Evolutionary conservation across 2,113 vertebrate genomes (phyloP).

Genomic region (mouse (Mus musculus)): DNA sequence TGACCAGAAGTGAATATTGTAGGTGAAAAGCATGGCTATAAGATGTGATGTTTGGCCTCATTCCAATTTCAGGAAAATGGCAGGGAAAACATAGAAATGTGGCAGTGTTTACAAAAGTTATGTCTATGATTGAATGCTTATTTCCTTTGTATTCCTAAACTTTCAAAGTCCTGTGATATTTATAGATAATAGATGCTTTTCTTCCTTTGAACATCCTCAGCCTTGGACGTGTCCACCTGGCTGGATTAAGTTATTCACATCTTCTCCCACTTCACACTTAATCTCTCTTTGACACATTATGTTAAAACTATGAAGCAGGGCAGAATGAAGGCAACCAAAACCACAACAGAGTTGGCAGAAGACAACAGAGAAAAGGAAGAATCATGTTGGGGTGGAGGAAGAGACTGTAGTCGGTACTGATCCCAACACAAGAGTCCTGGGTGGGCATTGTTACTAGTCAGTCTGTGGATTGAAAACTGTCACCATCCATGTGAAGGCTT

Average conservation of each 20-base stretch:
- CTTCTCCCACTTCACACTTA: conserved; percentile 8
- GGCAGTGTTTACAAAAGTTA: conserved; percentile 2
- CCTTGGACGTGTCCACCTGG: conserved; percentile 16
- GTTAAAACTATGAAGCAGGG: conserved; percentile 11
- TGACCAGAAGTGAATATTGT: neutral
- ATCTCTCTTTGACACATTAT: neutral
- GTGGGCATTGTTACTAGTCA: neutral
- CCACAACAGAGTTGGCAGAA: conserved; percentile 32
- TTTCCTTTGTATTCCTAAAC: neutral
- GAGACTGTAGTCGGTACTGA: neutral
- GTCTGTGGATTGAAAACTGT: neutral
- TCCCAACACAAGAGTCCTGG: neutral
- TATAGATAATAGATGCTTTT: neutral
- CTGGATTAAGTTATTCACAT: neutral
- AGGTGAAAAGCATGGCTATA: neutral
- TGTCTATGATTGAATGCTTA: neutral
- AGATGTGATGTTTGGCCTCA: conserved; percentile 1
- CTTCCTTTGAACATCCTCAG: neutral
- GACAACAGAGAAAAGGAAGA: neutral
- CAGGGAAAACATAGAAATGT: neutral
- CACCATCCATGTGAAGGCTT: neutral
- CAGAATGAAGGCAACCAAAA: conserved; percentile 35
- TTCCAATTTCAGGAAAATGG: conserved; percentile 43
- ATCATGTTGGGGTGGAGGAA: neutral
- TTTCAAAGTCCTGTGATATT: neutral